Evolutionary conservation across 2,797 vertebrate genomes (phyloP).

Genomic region (Alfaro cultratus): DNA sequence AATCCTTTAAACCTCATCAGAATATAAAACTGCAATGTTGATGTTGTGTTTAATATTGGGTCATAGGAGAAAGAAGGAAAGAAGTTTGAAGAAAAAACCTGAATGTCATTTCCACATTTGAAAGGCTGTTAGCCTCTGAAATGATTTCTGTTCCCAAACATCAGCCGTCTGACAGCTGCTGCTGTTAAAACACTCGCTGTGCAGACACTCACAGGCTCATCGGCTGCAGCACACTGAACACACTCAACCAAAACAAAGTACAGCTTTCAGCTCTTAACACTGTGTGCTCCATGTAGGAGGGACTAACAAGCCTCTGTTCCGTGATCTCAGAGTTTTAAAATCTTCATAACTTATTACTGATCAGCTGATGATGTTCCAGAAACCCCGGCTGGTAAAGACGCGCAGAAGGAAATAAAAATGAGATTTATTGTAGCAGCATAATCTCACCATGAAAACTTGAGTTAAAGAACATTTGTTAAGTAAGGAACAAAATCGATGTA

Average conservation of each 20-base stretch:
- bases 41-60: not conserved
- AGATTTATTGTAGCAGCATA: not conserved
- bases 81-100: not conserved
- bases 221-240: not conserved
- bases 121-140: not conserved
- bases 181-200: slow-evolving; percentile 2
- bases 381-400: not conserved
- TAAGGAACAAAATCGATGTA: not conserved
- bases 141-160: slow-evolving; percentile 4
- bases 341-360: not conserved
- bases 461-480: not conserved
- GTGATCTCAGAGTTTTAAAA: not conserved
- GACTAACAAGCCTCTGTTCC: not conserved
- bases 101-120: not conserved
- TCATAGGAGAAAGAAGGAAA: not conserved
- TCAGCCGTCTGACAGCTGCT: not conserved
- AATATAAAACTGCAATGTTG: not conserved
- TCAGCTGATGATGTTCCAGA: not conserved
- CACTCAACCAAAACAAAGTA: not conserved
- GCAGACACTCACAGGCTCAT: not conserved
- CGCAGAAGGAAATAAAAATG: not conserved
- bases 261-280: not conserved
- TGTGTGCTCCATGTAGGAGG: not conserved
- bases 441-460: not conserved
- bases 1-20: slow-evolving; percentile 12